Evolutionary conservation across 2,797 vertebrate genomes (phyloP).

Genomic region (Iguana delicatissima): DNA sequence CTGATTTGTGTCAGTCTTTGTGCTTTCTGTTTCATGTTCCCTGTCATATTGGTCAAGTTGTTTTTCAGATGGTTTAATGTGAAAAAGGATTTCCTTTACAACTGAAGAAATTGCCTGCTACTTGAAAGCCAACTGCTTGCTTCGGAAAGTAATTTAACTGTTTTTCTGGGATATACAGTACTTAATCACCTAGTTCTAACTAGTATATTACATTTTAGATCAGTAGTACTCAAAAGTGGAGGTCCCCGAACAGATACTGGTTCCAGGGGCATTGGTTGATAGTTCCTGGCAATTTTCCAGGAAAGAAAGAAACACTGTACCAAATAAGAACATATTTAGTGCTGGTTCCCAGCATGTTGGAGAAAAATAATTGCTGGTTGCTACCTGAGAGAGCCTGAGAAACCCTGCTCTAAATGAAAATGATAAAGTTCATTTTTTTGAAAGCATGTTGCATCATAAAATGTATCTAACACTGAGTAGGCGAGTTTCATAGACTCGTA

Average conservation of each 20-base stretch:
- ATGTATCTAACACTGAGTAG: background rate
- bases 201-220: background rate
- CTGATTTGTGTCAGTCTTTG: background rate
- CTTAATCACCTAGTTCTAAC: background rate
- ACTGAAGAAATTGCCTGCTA: conserved; percentile 29
- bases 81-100: conserved; percentile 34
- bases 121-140: background rate
- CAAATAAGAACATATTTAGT: no score
- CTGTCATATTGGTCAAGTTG: conserved; percentile 14
- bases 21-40: background rate
- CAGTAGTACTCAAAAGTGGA: background rate
- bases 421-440: background rate
- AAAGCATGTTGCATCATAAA: background rate
- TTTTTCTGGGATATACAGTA: background rate
- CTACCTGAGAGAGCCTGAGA: no score
- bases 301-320: no score
- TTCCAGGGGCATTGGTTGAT: no score
- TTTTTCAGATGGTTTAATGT: background rate
- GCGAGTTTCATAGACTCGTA: no score
- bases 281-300: no score
- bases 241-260: background rate
- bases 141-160: background rate
- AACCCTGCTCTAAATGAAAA: background rate
- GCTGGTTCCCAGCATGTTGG: no score
- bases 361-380: no score